Evolutionary conservation across 1,140 invertebrate species (phyloP).

Genomic region (Pachypeltis micranthus): DNA sequence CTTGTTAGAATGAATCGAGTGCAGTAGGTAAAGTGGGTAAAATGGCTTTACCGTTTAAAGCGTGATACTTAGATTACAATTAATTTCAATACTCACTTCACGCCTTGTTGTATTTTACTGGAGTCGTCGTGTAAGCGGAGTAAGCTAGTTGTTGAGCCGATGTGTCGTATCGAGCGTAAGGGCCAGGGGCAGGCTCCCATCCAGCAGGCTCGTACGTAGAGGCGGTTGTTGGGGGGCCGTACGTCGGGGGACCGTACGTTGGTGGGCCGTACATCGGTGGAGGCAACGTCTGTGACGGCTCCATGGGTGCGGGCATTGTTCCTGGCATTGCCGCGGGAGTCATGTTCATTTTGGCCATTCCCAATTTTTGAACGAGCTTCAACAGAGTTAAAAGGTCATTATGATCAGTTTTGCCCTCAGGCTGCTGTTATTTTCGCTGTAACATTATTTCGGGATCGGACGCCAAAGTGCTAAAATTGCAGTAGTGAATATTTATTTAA

Average conservation of each 20-base stretch:
- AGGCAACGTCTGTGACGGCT: conserved; percentile 39
- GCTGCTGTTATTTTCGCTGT: no score
- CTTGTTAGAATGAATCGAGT: no score
- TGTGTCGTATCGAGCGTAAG: conserved; percentile 47
- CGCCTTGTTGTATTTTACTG: conserved; percentile 4
- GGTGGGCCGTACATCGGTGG: conserved; percentile 38
- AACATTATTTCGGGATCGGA: no score
- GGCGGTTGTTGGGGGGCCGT: conserved; percentile 22
- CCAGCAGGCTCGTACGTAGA: conserved; percentile 33
- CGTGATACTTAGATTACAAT: no score
- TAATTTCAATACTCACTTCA: no score
- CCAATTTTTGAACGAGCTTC: conserved; percentile 23
- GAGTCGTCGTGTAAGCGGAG: conserved; percentile 55
- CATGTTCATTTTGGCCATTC: conserved; percentile 30
- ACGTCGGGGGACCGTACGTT: conserved; percentile 43
- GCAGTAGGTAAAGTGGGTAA: no score
- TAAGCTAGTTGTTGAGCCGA: conserved; percentile 57
- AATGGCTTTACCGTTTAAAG: no score
- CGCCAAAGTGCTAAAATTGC: no score
- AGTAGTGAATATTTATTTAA: no score
- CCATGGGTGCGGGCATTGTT: conserved; percentile 46
- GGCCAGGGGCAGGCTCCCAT: conserved; percentile 54
- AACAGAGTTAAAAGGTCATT: neutral
- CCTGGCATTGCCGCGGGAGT: conserved; percentile 43
- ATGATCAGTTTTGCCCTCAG: no score